phyloP scores from a whole-genome alignment of 1,140 invertebrate species.

The Nephotettix cincticeps region DNA sequence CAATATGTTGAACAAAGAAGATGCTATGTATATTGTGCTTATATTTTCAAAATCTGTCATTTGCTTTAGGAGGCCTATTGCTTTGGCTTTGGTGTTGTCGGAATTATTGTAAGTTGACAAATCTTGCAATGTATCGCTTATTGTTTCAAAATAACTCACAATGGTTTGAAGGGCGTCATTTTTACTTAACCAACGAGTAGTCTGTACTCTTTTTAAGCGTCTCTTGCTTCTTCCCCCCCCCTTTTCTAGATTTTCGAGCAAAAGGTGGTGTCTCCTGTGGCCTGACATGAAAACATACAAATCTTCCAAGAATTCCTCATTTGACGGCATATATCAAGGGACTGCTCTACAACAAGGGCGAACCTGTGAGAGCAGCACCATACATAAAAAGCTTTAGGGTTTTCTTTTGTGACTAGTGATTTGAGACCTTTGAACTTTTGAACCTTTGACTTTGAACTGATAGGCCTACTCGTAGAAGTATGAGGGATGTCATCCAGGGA shows the following conservation, averaged over 20 bases:
- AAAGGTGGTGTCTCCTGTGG: background rate
- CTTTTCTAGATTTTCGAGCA: constrained; percentile 15
- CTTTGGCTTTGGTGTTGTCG: constrained; percentile 4
- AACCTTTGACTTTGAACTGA: no score
- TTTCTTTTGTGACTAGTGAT: background rate
- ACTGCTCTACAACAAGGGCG: background rate
- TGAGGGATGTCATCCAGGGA: no score
- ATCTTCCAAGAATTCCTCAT: background rate
- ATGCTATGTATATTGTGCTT: constrained; percentile 1
- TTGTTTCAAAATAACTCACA: background rate
- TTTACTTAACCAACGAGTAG: constrained; percentile 15
- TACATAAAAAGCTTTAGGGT: background rate
- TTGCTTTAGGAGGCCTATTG: constrained; percentile 16
- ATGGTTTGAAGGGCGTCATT: constrained; percentile 4
- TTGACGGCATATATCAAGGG: background rate
- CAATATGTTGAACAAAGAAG: background rate
- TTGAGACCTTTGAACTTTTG: background rate
- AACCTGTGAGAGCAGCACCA: background rate
- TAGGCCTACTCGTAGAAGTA: no score
- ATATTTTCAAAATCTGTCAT: constrained; percentile 18
- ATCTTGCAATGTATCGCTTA: constrained; percentile 3
- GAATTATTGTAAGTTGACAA: constrained; percentile 11
- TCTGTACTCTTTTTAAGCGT: constrained; percentile 5
- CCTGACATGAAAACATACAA: background rate
- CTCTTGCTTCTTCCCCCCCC: background rate